These are phyloP conservation scores for Eueides isabella DNA, from an alignment of 1,140 invertebrate genomes.

Conservation along the genomic window DNA sequence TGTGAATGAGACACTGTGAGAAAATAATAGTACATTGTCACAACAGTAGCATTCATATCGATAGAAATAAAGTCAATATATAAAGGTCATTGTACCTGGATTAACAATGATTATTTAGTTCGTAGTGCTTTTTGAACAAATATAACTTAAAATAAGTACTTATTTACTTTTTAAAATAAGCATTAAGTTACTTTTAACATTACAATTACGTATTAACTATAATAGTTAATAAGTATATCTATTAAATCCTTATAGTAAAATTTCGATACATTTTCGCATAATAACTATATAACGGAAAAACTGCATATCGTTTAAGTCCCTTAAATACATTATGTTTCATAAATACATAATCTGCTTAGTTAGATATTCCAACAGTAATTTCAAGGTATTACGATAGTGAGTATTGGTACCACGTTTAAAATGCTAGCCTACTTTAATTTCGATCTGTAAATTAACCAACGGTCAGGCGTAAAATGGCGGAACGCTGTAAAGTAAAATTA, in stretches of 20 bases:
- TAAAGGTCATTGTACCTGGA: no score
- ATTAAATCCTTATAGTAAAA: no score
- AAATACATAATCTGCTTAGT: neutral
- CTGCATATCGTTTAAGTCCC: no score
- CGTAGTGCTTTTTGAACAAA: no score
- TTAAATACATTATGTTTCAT: neutral
- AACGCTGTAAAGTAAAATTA: slow-evolving; percentile 18
- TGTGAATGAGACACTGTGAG: neutral
- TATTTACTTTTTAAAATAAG: no score
- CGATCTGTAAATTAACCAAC: slow-evolving; percentile 9
- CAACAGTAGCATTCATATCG: slow-evolving; percentile 14
- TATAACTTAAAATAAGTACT: no score
- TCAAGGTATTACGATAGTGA: slow-evolving; percentile 17
- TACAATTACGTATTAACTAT: no score
- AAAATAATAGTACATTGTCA: slow-evolving; percentile 16
- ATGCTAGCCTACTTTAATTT: slow-evolving; percentile 11
- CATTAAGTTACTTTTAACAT: no score
- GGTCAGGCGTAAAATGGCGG: slow-evolving; percentile 25
- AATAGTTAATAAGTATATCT: no score
- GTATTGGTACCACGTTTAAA: slow-evolving; percentile 4
- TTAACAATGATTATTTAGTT: no score
- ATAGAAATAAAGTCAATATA: neutral
- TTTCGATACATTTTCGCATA: no score
- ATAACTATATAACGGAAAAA: no score
- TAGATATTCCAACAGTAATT: neutral